Evolutionary conservation across 2,888 invertebrate species (phyloP).

Genomic region (Nematopogon swammerdamellus): DNA sequence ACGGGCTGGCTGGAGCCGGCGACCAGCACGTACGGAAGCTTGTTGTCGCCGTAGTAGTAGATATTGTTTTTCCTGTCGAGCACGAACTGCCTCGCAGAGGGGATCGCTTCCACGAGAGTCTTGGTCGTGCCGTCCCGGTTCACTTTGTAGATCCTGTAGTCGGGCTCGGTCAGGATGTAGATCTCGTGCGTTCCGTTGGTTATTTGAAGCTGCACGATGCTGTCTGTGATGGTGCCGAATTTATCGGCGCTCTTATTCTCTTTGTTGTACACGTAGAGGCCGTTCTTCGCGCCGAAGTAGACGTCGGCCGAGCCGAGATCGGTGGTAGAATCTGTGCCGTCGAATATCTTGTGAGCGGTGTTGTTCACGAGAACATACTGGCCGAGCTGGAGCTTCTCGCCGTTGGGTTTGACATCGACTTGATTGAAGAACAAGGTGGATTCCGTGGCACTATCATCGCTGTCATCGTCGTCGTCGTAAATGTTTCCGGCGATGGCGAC

Average conservation of each 20-base stretch:
- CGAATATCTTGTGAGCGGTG: conserved; percentile 19
- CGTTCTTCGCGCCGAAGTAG: conserved; percentile 26
- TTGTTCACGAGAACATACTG: conserved; percentile 18
- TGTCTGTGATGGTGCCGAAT: conserved; percentile 26
- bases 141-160: conserved; percentile 27
- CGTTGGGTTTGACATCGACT: conserved; percentile 17
- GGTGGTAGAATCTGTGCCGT: conserved; percentile 30
- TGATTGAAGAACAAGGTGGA: conserved; percentile 18
- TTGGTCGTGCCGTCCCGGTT: conserved; percentile 27
- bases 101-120: conserved; percentile 20
- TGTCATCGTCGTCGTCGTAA: conserved; percentile 12
- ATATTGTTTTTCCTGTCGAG: conserved; percentile 28
- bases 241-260: conserved; percentile 30
- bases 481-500: conserved; percentile 21
- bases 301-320: conserved; percentile 26
- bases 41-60: conserved; percentile 17
- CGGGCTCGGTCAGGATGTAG: conserved; percentile 25
- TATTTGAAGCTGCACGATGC: conserved; percentile 22
- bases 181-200: conserved; percentile 22
- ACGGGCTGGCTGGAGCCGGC: too few relatives aligned
- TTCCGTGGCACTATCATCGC: conserved; percentile 6
- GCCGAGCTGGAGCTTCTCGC: conserved; percentile 18
- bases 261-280: conserved; percentile 23
- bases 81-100: conserved; percentile 25
- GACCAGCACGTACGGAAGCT: neutral